Evolutionary conservation across 2,797 vertebrate genomes (phyloP).

Genomic region (Masticophis lateralis): DNA sequence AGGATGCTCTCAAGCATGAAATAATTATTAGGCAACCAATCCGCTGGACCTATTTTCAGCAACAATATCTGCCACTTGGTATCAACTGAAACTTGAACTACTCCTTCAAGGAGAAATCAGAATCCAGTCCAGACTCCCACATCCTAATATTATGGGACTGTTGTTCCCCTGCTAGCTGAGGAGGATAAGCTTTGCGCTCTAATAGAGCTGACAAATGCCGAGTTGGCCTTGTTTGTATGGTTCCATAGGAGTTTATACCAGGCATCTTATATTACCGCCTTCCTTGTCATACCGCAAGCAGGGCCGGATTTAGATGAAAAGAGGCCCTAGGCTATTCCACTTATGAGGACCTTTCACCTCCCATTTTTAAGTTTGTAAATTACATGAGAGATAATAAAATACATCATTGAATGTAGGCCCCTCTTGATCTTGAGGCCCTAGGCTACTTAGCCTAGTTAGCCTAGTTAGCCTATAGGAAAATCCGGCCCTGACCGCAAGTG

Average conservation of each 20-base stretch:
- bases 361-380: too few species aligned
- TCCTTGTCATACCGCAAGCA: background rate
- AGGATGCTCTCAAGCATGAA: slow-evolving; percentile 65
- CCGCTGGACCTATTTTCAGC: slow-evolving; percentile 52
- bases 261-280: background rate
- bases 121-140: background rate
- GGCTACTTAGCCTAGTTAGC: too few species aligned
- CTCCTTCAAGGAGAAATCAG: slow-evolving; percentile 18
- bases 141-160: background rate
- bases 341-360: too few species aligned
- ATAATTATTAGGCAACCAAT: slow-evolving; percentile 71
- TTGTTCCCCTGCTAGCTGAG: background rate
- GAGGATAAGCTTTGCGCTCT: background rate
- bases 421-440: too few species aligned
- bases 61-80: slow-evolving; percentile 38
- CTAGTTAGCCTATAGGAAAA: too few species aligned
- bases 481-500: background rate
- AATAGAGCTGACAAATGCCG: background rate
- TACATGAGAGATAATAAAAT: too few species aligned
- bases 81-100: slow-evolving; percentile 29
- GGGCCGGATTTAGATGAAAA: too few species aligned
- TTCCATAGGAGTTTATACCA: background rate
- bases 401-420: too few species aligned
- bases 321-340: too few species aligned
- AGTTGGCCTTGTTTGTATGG: background rate